Base-by-base conservation (phyloP, 2,888 invertebrate species). In the Agriopis leucophaearia region DNA sequence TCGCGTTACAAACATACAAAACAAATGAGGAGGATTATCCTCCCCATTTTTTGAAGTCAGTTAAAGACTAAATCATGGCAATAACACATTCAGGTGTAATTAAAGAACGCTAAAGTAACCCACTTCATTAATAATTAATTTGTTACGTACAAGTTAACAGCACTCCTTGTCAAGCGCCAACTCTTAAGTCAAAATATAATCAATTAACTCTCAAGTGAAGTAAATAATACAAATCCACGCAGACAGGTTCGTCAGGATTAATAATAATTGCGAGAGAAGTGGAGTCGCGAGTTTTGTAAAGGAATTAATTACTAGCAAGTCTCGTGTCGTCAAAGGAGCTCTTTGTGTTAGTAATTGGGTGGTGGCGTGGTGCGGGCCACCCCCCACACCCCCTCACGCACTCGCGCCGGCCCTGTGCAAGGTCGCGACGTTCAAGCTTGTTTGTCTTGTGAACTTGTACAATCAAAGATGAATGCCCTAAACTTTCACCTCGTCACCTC, bases 241-340 rank as follows among this genome's bases (percentile, higher is more conserved):
- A 36, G 64, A 67, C 63, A 72, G 61, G 60, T 42, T 66, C 51
- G 58, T 63, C 59, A 48, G 62, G 60, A 70, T 69, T 74, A 74
- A 59, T 59, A 50, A 59, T 59, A 59, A 72, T 72, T 71, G 62
- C 60, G 70, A 61, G 64, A 44, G 68, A 68, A 71, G 71, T 69
- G 50, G 66, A 70, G 66, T 64, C 68, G 67, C 58, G 63, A 65
- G 68, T 71, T 71, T 72, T 71, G 70, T 70, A 69, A 73, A 73
- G 70, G 73, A 73, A 73, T 74, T 75, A 74, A 75, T 73, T 73
- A 73, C 70, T 65, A 55, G 66, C 58, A 64, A 66, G 69, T 67
- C 64, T 64, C 65, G 67, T 70, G 64, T 61, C 69, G 62, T 72
- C 70, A 75, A 73, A 75, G 72, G 67, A 66, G 58, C 61, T 61